Evolutionary conservation across 2,888 invertebrate species (phyloP).

Genomic region (Mallateleia sp.): DNA sequence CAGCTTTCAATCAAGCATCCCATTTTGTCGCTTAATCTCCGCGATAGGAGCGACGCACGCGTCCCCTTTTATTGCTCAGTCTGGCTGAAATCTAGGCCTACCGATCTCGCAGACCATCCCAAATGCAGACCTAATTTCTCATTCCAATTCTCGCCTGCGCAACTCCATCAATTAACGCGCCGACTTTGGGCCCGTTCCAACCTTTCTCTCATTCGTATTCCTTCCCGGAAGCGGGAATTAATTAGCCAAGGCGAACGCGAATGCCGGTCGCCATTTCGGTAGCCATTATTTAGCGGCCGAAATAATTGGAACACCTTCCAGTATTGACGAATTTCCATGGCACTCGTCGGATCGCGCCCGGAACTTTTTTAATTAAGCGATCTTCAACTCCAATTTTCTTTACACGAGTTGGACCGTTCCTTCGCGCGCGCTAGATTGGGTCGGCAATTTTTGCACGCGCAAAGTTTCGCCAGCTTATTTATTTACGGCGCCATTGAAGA

Average conservation of each 20-base stretch:
- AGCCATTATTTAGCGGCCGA: too few relatives aligned
- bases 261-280: too few relatives aligned
- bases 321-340: too few relatives aligned
- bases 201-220: too few relatives aligned
- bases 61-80: conserved; percentile 12
- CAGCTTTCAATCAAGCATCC: conserved; percentile 50
- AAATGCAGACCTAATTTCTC: neutral
- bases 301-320: too few relatives aligned
- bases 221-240: too few relatives aligned
- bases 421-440: conserved; percentile 37
- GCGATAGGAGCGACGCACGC: conserved; percentile 22
- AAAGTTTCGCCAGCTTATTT: too few relatives aligned
- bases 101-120: too few relatives aligned
- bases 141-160: conserved; percentile 15
- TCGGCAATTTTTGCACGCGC: conserved; percentile 46
- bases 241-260: too few relatives aligned
- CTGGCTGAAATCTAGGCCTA: neutral
- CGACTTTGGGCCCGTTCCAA: too few relatives aligned
- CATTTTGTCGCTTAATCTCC: conserved; percentile 51
- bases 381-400: conserved; percentile 44
- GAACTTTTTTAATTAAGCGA: conserved; percentile 52
- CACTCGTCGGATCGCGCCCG: too few relatives aligned
- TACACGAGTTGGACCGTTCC: conserved; percentile 30
- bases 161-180: too few relatives aligned
- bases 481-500: neutral